Conservation (phyloP, 2,113 vertebrate genomes). For the Podarcis cretensis region DNA sequence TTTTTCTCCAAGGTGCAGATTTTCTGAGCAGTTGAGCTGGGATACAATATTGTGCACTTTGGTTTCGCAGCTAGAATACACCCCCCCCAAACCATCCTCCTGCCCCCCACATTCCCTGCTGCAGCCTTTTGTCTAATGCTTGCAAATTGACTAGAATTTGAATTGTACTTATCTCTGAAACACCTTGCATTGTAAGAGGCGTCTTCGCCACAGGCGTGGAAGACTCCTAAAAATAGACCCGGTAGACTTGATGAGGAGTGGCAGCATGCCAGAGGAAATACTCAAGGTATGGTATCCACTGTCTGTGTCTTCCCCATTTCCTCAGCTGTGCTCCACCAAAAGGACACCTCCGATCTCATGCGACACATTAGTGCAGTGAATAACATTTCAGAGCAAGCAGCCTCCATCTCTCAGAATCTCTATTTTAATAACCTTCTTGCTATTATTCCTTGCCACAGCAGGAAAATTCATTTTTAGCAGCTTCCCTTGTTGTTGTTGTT, state of each 20-base stretch:
- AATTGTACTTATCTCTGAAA: slow-evolving; percentile 10
- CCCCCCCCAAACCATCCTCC: background rate
- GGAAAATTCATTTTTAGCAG: background rate
- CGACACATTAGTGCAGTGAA: slow-evolving; percentile 3
- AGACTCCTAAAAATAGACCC: slow-evolving; percentile 8
- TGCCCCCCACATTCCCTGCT: background rate
- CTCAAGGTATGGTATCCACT: background rate
- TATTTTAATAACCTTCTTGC: background rate
- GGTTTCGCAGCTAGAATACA: background rate
- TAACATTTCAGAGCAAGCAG: background rate
- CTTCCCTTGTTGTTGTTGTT: background rate
- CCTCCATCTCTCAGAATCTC: background rate
- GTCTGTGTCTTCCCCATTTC: background rate
- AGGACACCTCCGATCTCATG: slow-evolving; percentile 2
- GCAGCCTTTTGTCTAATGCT: background rate
- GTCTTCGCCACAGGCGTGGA: background rate
- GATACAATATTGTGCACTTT: background rate
- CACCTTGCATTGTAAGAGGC: slow-evolving; percentile 1
- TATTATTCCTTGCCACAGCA: background rate
- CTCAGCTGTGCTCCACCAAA: background rate
- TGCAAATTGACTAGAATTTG: slow-evolving; percentile 8
- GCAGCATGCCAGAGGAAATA: background rate
- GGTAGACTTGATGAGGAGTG: background rate
- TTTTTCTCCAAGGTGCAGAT: background rate
- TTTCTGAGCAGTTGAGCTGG: background rate